Conservation (phyloP, 1,140 invertebrate genomes). For the Diorhabda carinulata region DNA sequence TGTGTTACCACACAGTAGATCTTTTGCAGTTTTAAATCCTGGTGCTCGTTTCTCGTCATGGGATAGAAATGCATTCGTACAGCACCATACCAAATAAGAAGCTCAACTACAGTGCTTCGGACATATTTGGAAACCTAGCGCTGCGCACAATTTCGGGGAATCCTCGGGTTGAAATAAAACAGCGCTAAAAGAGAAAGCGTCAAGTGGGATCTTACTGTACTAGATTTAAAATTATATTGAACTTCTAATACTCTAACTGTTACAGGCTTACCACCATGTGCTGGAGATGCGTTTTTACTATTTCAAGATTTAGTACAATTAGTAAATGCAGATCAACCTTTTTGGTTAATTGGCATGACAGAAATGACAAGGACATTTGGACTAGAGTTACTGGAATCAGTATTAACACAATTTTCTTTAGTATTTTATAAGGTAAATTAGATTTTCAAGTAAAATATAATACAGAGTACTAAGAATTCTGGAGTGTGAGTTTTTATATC, state of each 20-base stretch:
- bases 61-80: too few relatives aligned
- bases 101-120: too few relatives aligned
- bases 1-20: too few relatives aligned
- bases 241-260: slow-evolving; percentile 5
- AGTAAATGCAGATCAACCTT: slow-evolving; percentile 93
- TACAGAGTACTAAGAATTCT: not conserved
- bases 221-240: too few relatives aligned
- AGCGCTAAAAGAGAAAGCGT: too few relatives aligned
- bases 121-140: too few relatives aligned
- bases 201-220: too few relatives aligned
- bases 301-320: slow-evolving; percentile 96
- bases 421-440: slow-evolving; percentile 83
- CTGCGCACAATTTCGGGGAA: too few relatives aligned
- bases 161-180: too few relatives aligned
- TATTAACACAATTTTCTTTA: slow-evolving; percentile 84
- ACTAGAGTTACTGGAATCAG: slow-evolving; percentile 89
- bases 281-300: slow-evolving; percentile 91
- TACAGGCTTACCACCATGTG: slow-evolving; percentile 71
- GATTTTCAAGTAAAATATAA: not conserved
- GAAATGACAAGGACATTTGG: slow-evolving; percentile 98
- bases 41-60: too few relatives aligned
- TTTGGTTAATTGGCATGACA: slow-evolving; percentile 91
- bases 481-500: not conserved
- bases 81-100: too few relatives aligned
- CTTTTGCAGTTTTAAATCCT: too few relatives aligned